A percentile compares a stretch with the other conserved stretches of the same genome.
These are phyloP conservation scores for Caenorhabditis imperialis DNA, from an alignment of 2,888 invertebrate genomes.

Conservation along the genomic window DNA sequence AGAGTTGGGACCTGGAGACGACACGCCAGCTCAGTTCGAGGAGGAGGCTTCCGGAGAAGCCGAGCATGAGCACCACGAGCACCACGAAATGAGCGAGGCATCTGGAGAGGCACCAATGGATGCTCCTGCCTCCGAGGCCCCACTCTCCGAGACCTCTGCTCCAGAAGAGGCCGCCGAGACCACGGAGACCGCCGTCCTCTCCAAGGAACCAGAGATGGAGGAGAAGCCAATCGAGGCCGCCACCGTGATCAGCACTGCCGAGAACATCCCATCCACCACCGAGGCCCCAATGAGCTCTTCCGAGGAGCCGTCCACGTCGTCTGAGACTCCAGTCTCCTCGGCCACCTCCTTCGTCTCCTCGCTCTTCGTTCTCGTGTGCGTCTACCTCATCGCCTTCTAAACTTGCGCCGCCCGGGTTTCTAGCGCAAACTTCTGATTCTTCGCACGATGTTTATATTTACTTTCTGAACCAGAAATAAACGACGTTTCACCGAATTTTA, in stretches of 20 bases:
- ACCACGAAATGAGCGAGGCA: slow-evolving; percentile 20
- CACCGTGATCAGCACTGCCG: slow-evolving; percentile 26
- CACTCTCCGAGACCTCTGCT: too few species aligned
- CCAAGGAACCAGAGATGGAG: slow-evolving; percentile 25
- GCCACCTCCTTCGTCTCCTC: slow-evolving; percentile 34
- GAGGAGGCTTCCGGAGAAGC: slow-evolving; percentile 32
- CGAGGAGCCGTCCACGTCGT: slow-evolving; percentile 33
- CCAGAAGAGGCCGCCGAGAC: slow-evolving; percentile 24
- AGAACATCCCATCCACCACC: slow-evolving; percentile 16
- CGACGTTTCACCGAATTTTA: too few species aligned
- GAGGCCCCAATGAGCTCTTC: slow-evolving; percentile 15
- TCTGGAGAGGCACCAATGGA: slow-evolving; percentile 26
- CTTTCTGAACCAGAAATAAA: too few species aligned
- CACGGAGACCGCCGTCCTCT: slow-evolving; percentile 22
- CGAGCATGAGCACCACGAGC: slow-evolving; percentile 20
- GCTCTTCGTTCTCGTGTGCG: slow-evolving; percentile 35
- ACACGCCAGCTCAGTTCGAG: slow-evolving; percentile 36
- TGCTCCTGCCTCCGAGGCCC: slow-evolving; percentile 3
- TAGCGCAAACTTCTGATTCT: slow-evolving; percentile 1
- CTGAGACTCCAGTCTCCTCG: slow-evolving; percentile 38
- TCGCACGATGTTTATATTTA: slow-evolving; percentile 18
- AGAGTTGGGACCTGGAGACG: slow-evolving; percentile 36
- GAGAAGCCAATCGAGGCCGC: slow-evolving; percentile 45
- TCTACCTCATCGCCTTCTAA: slow-evolving; percentile 41
- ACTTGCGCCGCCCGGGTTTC: slow-evolving; percentile 2